Percentiles rank a stretch among this genome's conserved stretches.
These are phyloP conservation scores for Tangara arthus DNA, from an alignment of 2,797 vertebrate genomes.

Conservation along the genomic window DNA sequence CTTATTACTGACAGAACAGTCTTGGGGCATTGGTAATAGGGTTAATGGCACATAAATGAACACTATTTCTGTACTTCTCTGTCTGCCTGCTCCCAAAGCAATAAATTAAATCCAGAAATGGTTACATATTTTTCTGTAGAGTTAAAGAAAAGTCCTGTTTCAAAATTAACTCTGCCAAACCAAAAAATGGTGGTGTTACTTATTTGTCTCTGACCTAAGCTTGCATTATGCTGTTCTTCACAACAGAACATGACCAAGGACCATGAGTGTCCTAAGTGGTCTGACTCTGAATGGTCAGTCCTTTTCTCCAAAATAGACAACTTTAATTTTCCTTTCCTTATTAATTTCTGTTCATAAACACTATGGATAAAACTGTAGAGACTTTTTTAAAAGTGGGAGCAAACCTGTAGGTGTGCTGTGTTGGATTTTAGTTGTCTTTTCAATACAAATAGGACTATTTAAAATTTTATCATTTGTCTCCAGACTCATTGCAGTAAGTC, in stretches of 20 bases:
- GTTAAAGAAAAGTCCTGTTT: not conserved
- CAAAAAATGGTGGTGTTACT: not conserved
- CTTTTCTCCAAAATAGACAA: not conserved
- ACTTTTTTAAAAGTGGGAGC: not conserved
- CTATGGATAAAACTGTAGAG: not conserved
- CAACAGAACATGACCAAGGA: not conserved
- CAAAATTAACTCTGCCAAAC: not conserved
- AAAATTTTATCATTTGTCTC: not conserved
- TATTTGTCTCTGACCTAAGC: not conserved
- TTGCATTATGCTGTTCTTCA: not conserved
- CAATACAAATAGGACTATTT: not conserved
- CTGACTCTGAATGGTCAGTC: not conserved
- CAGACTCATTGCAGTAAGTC: not conserved
- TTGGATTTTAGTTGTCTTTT: not conserved
- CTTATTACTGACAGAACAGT: not conserved
- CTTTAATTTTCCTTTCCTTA: not conserved
- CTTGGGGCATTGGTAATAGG: not conserved
- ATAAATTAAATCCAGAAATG: not conserved
- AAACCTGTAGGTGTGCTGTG: not conserved
- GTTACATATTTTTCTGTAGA: not conserved
- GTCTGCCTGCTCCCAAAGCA: not conserved
- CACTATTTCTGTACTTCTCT: not conserved
- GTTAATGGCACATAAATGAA: not conserved
- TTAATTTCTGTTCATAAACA: not conserved
- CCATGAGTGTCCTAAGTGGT: not conserved